Conservation (phyloP, 2,888 invertebrate species). For the Tuta absoluta region DNA sequence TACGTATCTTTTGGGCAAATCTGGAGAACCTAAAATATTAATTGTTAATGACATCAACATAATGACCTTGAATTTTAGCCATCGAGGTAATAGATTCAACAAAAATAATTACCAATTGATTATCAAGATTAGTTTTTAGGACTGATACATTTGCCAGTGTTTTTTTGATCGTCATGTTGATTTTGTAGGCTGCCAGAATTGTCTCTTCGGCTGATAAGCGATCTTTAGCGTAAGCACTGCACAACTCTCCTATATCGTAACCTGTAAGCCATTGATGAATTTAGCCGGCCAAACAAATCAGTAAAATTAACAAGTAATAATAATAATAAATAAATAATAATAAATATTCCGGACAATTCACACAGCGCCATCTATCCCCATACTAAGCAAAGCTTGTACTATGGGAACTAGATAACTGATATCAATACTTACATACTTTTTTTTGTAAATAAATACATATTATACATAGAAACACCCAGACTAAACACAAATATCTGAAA, state of each 20-base stretch:
- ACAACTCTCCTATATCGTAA: slow-evolving; percentile 96
- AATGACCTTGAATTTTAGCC: too few relatives aligned
- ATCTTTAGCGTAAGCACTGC: slow-evolving; percentile 97
- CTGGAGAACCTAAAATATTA: not conserved
- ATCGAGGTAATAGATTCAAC: not conserved
- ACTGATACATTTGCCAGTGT: not conserved
- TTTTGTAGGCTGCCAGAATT: slow-evolving; percentile 90
- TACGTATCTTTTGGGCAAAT: slow-evolving; percentile 83
- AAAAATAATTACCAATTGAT: slow-evolving; percentile 1
- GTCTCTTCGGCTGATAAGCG: slow-evolving; percentile 93
- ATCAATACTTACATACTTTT: too few relatives aligned
- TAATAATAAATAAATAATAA: not conserved
- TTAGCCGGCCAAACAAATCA: not conserved
- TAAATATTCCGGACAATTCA: too few relatives aligned
- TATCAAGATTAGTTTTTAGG: not conserved
- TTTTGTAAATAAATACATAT: too few relatives aligned
- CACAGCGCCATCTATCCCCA: too few relatives aligned
- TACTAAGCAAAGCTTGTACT: too few relatives aligned
- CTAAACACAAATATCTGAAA: too few relatives aligned
- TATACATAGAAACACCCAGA: too few relatives aligned
- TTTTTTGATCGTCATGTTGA: slow-evolving; percentile 77
- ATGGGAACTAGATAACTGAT: too few relatives aligned
- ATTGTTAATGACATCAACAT: too few relatives aligned
- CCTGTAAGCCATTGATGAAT: slow-evolving; percentile 73
- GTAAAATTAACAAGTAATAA: not conserved